These are phyloP conservation scores for Epirrhoe alternata DNA, from an alignment of 2,888 invertebrate species.

Conservation along the genomic window DNA sequence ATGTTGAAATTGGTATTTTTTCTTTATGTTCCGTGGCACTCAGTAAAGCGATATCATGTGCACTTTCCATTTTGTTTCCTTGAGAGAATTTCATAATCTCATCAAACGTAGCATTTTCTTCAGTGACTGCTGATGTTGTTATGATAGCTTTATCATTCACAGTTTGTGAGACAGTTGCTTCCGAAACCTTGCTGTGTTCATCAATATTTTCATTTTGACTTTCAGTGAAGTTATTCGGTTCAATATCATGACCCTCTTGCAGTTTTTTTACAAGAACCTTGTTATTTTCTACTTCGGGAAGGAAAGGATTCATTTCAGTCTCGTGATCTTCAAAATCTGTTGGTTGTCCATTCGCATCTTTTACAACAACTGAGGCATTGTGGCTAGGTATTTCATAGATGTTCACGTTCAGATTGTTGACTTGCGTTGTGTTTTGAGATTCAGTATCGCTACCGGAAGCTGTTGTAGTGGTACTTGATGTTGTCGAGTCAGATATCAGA, in stretches of 20 bases:
- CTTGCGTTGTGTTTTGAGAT: slow-evolving; percentile 56
- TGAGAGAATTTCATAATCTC: slow-evolving; percentile 52
- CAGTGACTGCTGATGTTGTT: slow-evolving; percentile 40
- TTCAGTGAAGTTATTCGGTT: slow-evolving; percentile 71
- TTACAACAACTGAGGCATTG: slow-evolving; percentile 54
- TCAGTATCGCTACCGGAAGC: slow-evolving; percentile 36
- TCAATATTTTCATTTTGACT: slow-evolving; percentile 75
- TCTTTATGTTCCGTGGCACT: slow-evolving; percentile 43
- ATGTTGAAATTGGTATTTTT: slow-evolving; percentile 63
- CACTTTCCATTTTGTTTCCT: slow-evolving; percentile 43
- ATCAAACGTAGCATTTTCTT: slow-evolving; percentile 50
- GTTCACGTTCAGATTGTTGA: slow-evolving; percentile 73
- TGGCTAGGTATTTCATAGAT: slow-evolving; percentile 76
- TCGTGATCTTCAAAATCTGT: slow-evolving; percentile 74
- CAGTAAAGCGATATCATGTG: slow-evolving; percentile 30
- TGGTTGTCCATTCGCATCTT: slow-evolving; percentile 59
- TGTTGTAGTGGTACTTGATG: slow-evolving; percentile 25
- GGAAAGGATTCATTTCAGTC: slow-evolving; percentile 88
- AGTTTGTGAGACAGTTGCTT: slow-evolving; percentile 37
- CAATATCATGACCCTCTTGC: slow-evolving; percentile 83
- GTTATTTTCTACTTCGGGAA: slow-evolving; percentile 87
- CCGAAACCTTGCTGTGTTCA: slow-evolving; percentile 56
- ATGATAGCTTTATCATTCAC: slow-evolving; percentile 39
- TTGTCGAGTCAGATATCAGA: slow-evolving; percentile 14
- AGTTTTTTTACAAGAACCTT: slow-evolving; percentile 85